Evolutionary conservation across 2,888 invertebrate species (phyloP), one percentile per base, ranked within the genome.

Genomic region (Diabrotica balteata): DNA sequence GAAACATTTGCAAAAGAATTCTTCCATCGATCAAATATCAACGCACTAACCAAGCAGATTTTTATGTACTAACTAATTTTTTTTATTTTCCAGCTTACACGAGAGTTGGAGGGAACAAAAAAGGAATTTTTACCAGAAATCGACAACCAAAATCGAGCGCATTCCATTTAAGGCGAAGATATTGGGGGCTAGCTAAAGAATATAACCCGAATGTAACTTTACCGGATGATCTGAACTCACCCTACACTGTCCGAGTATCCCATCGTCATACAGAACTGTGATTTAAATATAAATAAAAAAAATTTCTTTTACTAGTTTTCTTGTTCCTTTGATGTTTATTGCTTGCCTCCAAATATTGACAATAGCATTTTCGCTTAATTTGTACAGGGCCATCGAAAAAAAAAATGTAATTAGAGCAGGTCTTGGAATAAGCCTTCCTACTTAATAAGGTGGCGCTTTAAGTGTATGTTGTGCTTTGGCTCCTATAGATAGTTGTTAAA

Each of bases 71-170:
- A 1, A 46, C 9, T 46, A 46, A 46, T 46, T 10, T 22, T 7
- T 42, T 7, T 10, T 47, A 44, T 67, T 17, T 83, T 85, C 3
- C 81, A 94, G 94, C 90, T 8, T 89, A 88, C 72, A 93, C 89
- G 0, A 86, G 95, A 76, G 94, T 93, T 17, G 93, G 93, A 0
- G 95, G 95, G n/a, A 95, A 95, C 83, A 93, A 91, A 80, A 95
- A 95, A 81, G 95, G 95, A 7, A 89, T 97, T 61, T 94, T 97
- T 82, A 97, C 97, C 0, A 87, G 97, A 52, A 89, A 90, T 59
- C 87, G 97, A 9, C 94, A 97, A 81, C 97, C 98, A 0, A 98
- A 98, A 84, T 89, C 92, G 67, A 89, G 93, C 0, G 97, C 97
- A 10, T 92, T 94, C 84, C 88, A 91, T 64, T 84, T 97, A 32